Percentiles rank a stretch among this genome's conserved stretches.
Conservation (phyloP, 2,888 invertebrate genomes). For the Lomographa bimaculata region DNA sequence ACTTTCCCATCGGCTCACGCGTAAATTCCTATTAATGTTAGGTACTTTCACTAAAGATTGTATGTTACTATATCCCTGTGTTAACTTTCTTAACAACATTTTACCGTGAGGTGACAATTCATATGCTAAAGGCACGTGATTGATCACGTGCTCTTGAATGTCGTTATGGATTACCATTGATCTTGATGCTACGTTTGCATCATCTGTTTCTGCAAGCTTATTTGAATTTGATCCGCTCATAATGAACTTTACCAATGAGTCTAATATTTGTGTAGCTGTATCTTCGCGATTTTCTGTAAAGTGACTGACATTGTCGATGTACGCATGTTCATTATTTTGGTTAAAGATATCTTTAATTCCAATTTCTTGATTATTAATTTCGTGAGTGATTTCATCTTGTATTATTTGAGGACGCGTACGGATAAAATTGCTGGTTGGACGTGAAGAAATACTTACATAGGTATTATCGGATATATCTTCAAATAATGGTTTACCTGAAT, state of each 20-base stretch:
- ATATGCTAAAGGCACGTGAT: constrained; percentile 15
- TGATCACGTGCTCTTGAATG: constrained; percentile 14
- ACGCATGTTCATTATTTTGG: constrained; percentile 1
- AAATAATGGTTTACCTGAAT: constrained; percentile 2
- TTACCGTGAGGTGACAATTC: constrained; percentile 1
- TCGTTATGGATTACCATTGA: constrained; percentile 8
- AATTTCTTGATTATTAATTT: constrained; percentile 6
- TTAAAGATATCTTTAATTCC: not conserved
- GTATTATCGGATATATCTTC: constrained; percentile 5
- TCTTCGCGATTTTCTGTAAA: constrained; percentile 4
- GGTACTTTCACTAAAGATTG: constrained; percentile 5
- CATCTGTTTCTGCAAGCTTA: not conserved
- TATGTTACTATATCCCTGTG: constrained; percentile 13
- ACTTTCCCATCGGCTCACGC: constrained; percentile 20
- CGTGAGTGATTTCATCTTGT: constrained; percentile 22
- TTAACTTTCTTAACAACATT: constrained; percentile 11
- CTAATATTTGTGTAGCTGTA: constrained; percentile 7
- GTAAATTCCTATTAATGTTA: constrained; percentile 19
- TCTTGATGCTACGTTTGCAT: constrained; percentile 2
- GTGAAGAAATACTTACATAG: not conserved
- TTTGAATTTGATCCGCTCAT: constrained; percentile 4
- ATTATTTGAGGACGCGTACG: constrained; percentile 24
- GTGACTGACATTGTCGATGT: not conserved
- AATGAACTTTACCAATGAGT: constrained; percentile 15
- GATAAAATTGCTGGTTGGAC: constrained; percentile 4